Percentiles rank a stretch among this genome's conserved stretches.
phyloP scores from a whole-genome alignment of 2,888 invertebrate species.

The Pyrrhia umbra region DNA sequence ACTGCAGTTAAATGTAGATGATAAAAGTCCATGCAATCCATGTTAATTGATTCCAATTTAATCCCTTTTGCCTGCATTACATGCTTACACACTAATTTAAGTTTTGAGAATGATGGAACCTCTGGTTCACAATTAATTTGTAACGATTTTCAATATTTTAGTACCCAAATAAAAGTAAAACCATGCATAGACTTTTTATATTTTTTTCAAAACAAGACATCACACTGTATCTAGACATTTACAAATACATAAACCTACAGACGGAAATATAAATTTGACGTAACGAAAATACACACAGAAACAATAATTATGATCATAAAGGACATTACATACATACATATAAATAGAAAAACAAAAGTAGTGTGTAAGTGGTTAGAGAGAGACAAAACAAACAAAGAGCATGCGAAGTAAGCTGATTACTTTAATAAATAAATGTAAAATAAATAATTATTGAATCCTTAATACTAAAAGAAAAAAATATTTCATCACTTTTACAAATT shows the following conservation, averaged over 20 bases:
- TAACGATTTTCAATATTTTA: not conserved
- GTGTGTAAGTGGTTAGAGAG: constrained; percentile 18
- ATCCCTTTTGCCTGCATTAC: not conserved
- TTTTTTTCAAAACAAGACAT: constrained; percentile 19
- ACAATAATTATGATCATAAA: constrained; percentile 1
- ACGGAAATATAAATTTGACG: constrained; percentile 17
- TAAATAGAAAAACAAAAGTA: constrained; percentile 7
- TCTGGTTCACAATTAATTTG: not conserved
- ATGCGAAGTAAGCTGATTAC: constrained; percentile 23
- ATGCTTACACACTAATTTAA: not conserved
- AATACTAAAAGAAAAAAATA: not conserved
- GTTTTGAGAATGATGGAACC: not conserved
- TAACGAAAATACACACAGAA: constrained; percentile 13
- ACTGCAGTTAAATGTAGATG: not conserved
- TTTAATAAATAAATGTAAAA: not conserved
- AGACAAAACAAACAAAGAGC: constrained; percentile 33
- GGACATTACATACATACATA: constrained; percentile 29
- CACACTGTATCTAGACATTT: constrained; percentile 4
- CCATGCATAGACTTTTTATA: constrained; percentile 49
- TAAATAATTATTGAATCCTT: not conserved
- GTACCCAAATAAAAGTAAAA: constrained; percentile 2
- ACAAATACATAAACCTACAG: constrained; percentile 23
- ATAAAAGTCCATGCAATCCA: constrained; percentile 50
- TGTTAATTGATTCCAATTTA: not conserved
- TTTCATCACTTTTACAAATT: too few species aligned